Percentiles rank a stretch among this genome's conserved stretches.
These are phyloP conservation scores for Hapalemur alaotrensis DNA, from an alignment of 2,797 vertebrate genomes.

Conservation along the genomic window DNA sequence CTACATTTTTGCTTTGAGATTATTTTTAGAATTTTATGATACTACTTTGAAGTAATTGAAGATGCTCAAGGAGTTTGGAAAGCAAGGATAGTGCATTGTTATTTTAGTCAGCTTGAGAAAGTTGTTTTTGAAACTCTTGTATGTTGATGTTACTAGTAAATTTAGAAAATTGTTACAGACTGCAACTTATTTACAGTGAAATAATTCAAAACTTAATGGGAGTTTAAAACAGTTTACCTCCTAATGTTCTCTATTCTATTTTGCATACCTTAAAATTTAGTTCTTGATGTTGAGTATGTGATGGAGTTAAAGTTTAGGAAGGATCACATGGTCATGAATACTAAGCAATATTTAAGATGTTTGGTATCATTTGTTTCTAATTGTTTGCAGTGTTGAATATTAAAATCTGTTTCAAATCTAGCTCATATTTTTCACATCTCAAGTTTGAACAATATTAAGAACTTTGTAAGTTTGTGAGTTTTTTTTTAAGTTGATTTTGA, in stretches of 20 bases:
- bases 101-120: conserved; percentile 42
- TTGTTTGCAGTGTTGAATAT: neutral
- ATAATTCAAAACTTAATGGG: neutral
- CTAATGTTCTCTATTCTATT: neutral
- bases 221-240: conserved; percentile 20
- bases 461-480: neutral
- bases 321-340: neutral
- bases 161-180: neutral
- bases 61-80: conserved; percentile 37
- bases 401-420: conserved; percentile 8
- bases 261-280: conserved; percentile 7
- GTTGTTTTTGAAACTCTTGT: conserved; percentile 23
- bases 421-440: neutral
- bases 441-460: conserved; percentile 17
- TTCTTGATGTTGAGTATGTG: neutral
- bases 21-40: conserved; percentile 51
- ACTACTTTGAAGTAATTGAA: conserved; percentile 23
- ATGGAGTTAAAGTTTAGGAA: neutral
- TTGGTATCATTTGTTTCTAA: neutral
- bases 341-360: neutral
- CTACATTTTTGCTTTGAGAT: conserved; percentile 13
- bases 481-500: conserved; percentile 3
- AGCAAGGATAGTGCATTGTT: conserved; percentile 20
- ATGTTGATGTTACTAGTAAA: neutral
- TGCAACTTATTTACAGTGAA: neutral